These are phyloP conservation scores for Mayetiola destructor DNA, from an alignment of 2,888 invertebrate genomes.

Conservation along the genomic window DNA sequence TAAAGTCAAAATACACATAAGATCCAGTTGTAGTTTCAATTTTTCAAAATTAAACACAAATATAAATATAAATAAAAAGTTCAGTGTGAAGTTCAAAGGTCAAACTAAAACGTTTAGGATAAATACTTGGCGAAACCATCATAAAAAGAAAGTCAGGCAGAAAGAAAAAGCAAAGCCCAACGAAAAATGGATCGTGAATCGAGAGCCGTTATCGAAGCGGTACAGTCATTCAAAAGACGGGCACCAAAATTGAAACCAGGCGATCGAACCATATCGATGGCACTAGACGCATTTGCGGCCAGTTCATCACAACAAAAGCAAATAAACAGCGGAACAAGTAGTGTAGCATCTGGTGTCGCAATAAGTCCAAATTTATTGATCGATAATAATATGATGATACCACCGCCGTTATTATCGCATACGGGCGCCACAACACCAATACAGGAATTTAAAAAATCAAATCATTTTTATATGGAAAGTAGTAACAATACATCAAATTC, in stretches of 20 bases:
- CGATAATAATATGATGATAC: slow-evolving; percentile 29
- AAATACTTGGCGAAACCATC: neutral
- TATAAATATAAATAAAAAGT: no score
- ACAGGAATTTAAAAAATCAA: slow-evolving; percentile 11
- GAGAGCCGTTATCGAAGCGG: slow-evolving; percentile 30
- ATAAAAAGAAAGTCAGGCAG: neutral
- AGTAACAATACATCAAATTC: neutral
- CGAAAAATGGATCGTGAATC: slow-evolving; percentile 18
- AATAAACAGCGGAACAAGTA: neutral
- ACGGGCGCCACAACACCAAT: neutral
- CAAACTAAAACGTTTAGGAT: no score
- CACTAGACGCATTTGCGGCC: slow-evolving; percentile 35
- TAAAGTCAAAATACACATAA: no score
- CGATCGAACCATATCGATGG: slow-evolving; percentile 35
- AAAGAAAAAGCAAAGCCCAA: slow-evolving; percentile 15
- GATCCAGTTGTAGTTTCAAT: no score
- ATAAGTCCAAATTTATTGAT: slow-evolving; percentile 4
- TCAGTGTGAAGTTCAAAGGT: no score
- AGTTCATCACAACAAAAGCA: slow-evolving; percentile 20
- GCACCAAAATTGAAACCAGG: slow-evolving; percentile 34
- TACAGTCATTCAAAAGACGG: slow-evolving; percentile 20
- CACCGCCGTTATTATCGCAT: slow-evolving; percentile 18
- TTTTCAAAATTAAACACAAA: no score
- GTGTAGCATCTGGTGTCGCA: slow-evolving; percentile 10
- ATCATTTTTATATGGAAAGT: slow-evolving; percentile 15